Percentiles rank a stretch among this genome's conserved stretches.
These are phyloP conservation scores for Rhamnusium bicolor DNA, from an alignment of 2,888 invertebrate genomes.

Conservation along the genomic window DNA sequence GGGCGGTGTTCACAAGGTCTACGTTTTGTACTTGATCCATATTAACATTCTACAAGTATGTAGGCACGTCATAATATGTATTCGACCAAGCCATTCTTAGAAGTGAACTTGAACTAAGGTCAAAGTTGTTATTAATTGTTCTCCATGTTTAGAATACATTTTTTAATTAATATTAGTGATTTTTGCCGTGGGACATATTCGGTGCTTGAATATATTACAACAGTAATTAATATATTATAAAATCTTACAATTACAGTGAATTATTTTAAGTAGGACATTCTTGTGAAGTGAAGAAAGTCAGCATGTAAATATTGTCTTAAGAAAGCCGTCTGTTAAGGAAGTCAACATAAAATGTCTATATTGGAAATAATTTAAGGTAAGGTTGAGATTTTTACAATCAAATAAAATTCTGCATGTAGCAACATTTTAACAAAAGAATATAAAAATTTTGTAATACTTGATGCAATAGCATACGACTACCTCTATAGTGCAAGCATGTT, in stretches of 20 bases:
- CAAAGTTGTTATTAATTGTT: slow-evolving; percentile 41
- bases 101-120: slow-evolving; percentile 57
- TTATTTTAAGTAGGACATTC: slow-evolving; percentile 45
- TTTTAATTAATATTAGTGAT: slow-evolving; percentile 11
- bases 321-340: slow-evolving; percentile 45
- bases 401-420: not conserved
- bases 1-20: slow-evolving; percentile 53
- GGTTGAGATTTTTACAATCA: slow-evolving; percentile 10
- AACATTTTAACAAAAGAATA: not conserved
- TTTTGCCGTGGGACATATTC: slow-evolving; percentile 13
- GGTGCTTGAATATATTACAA: slow-evolving; percentile 9
- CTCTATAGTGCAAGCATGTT: slow-evolving; percentile 1
- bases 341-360: slow-evolving; percentile 20
- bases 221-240: slow-evolving; percentile 9
- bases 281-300: slow-evolving; percentile 48
- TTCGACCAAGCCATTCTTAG: slow-evolving; percentile 48
- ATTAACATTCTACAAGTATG: slow-evolving; percentile 51
- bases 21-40: slow-evolving; percentile 55
- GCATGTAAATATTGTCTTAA: slow-evolving; percentile 47
- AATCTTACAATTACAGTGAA: slow-evolving; percentile 18
- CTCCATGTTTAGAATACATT: slow-evolving; percentile 21
- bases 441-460: slow-evolving; percentile 20
- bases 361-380: slow-evolving; percentile 28
- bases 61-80: slow-evolving; percentile 46
- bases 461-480: slow-evolving; percentile 13